A percentile compares a stretch with the other conserved stretches of the same genome.
Evolutionary conservation across 1,140 invertebrate genomes (phyloP).

Genomic region (Drosophila hydei): DNA sequence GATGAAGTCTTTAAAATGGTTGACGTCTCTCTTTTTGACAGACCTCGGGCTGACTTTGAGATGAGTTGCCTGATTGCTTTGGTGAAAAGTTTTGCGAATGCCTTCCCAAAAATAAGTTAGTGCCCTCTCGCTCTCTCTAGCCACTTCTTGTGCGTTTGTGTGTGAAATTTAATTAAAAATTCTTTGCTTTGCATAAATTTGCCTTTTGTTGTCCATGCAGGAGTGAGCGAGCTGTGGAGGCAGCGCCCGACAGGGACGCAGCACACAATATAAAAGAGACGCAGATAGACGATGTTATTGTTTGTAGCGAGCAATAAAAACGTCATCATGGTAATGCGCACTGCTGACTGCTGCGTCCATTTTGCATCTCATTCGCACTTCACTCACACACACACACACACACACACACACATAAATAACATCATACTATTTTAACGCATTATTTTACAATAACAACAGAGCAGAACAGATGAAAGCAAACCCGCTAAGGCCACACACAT

Average conservation of each 20-base stretch:
- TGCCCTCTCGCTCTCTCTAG: slow-evolving; percentile 1
- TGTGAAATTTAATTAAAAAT: slow-evolving; percentile 81
- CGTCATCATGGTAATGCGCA: slow-evolving; percentile 62
- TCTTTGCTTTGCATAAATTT: slow-evolving; percentile 79
- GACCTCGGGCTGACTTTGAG: slow-evolving; percentile 15
- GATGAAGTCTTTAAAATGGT: slow-evolving; percentile 59
- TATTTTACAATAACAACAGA: slow-evolving; percentile 59
- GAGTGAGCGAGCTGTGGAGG: background rate
- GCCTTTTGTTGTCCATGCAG: slow-evolving; percentile 60
- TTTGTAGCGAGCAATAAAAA: slow-evolving; percentile 69
- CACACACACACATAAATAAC: slow-evolving; percentile 45
- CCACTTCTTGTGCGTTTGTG: slow-evolving; percentile 55
- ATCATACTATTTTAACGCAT: slow-evolving; percentile 54
- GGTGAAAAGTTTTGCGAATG: slow-evolving; percentile 36
- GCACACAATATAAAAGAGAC: slow-evolving; percentile 5
- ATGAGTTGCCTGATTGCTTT: slow-evolving; percentile 39
- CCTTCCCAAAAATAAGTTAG: slow-evolving; percentile 19
- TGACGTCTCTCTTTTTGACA: slow-evolving; percentile 32
- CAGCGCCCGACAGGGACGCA: background rate
- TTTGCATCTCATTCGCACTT: slow-evolving; percentile 28
- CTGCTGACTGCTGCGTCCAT: slow-evolving; percentile 45
- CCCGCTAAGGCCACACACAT: slow-evolving; percentile 17
- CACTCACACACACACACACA: slow-evolving; percentile 17
- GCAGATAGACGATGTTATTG: slow-evolving; percentile 37
- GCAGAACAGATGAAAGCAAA: slow-evolving; percentile 17